Conservation (phyloP, 2,113 vertebrate genomes). For the Panthera tigris region DNA sequence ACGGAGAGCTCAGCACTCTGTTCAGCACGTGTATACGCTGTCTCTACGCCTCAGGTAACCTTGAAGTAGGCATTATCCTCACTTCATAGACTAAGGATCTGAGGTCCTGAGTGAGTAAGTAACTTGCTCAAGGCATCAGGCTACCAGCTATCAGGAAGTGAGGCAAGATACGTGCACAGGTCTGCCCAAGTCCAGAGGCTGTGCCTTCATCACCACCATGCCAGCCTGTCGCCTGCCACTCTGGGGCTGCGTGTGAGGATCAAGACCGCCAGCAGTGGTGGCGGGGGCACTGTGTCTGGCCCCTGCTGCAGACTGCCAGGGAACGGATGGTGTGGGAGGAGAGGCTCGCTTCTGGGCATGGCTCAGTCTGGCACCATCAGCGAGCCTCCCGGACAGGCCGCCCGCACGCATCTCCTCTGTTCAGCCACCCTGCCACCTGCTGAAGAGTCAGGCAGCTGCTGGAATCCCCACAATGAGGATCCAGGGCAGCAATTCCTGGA, state of each 20-base stretch:
- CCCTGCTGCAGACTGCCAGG: not conserved
- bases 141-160: too few relatives aligned
- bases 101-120: not conserved
- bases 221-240: not conserved
- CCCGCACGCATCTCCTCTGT: accelerated
- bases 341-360: not conserved
- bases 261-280: not conserved
- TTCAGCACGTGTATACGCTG: too few relatives aligned
- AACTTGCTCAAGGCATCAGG: not conserved
- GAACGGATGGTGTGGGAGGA: too few relatives aligned
- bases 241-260: not conserved
- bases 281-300: not conserved
- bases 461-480: not conserved
- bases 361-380: not conserved
- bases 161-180: not conserved
- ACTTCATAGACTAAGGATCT: not conserved
- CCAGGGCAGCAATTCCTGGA: not conserved
- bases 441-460: not conserved
- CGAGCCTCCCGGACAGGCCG: not conserved
- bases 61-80: not conserved
- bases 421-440: not conserved
- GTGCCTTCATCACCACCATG: too few relatives aligned
- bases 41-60: not conserved
- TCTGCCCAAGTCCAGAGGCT: not conserved
- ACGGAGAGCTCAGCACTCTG: not conserved